phyloP scores from a whole-genome alignment of 1,140 invertebrate species.

The Gryllus bimaculatus region DNA sequence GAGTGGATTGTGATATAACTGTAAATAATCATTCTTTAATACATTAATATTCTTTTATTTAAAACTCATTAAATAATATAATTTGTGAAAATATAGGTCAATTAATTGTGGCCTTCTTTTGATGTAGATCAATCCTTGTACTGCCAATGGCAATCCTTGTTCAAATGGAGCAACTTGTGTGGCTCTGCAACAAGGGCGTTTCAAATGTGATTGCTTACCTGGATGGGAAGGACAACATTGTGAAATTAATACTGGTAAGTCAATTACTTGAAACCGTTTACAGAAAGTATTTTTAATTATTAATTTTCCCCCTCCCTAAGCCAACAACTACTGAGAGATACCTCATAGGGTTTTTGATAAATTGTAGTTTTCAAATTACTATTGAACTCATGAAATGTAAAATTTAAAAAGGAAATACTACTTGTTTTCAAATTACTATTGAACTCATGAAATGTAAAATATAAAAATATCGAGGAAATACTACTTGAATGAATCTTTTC shows the following conservation, averaged over 20 bases:
- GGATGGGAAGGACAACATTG: slow-evolving; percentile 94
- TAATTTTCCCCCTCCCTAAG: too few relatives aligned
- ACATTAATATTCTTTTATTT: background rate
- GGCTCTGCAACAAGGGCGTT: slow-evolving; percentile 81
- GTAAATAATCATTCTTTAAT: slow-evolving; percentile 35
- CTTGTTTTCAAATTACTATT: too few relatives aligned
- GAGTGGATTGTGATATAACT: slow-evolving; percentile 77
- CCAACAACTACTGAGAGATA: too few relatives aligned
- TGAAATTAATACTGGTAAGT: slow-evolving; percentile 69
- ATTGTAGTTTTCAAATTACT: too few relatives aligned
- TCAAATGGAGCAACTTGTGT: slow-evolving; percentile 81
- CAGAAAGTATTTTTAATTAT: background rate
- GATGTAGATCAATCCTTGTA: slow-evolving; percentile 76
- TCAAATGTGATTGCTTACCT: slow-evolving; percentile 84
- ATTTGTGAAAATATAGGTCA: background rate
- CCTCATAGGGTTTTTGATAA: too few relatives aligned
- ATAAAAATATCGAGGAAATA: too few relatives aligned
- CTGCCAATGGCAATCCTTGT: slow-evolving; percentile 78
- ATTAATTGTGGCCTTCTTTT: background rate
- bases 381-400: too few relatives aligned
- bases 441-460: too few relatives aligned
- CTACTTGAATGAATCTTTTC: too few relatives aligned
- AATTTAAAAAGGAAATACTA: too few relatives aligned
- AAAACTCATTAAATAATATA: background rate
- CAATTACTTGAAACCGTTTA: too few relatives aligned